Evolutionary conservation across 2,113 vertebrate genomes (phyloP).

Genomic region (Zosterops japonicus): DNA sequence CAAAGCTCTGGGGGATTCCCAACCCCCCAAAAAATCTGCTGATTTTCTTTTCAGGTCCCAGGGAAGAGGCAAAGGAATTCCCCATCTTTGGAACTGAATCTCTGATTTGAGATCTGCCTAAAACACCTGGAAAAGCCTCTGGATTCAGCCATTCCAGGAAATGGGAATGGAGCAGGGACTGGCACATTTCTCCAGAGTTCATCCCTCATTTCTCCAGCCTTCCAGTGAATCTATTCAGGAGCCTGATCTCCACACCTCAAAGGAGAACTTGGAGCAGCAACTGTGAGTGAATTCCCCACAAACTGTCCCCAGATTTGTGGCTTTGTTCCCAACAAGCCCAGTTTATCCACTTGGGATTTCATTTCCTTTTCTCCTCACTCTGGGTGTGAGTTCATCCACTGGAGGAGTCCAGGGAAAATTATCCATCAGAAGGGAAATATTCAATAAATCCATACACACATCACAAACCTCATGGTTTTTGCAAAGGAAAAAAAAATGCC

Average conservation of each 20-base stretch:
- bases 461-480: not conserved
- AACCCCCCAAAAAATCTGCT: not conserved
- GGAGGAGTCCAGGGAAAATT: not conserved
- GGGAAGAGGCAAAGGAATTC: not conserved
- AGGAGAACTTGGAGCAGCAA: not conserved
- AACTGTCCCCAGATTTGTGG: not conserved
- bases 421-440: not conserved
- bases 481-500: not conserved
- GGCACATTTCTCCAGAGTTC: not conserved
- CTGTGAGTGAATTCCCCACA: not conserved
- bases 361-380: not conserved
- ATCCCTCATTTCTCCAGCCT: not conserved
- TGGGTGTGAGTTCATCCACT: not conserved
- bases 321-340: not conserved
- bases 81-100: not conserved
- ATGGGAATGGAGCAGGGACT: not conserved
- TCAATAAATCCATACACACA: not conserved
- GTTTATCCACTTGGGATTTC: not conserved
- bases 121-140: not conserved
- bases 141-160: not conserved
- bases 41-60: not conserved
- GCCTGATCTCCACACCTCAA: not conserved
- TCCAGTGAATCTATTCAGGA: not conserved
- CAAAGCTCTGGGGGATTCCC: not conserved
- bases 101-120: not conserved